Conservation (phyloP, 2,888 invertebrate genomes). For the Micoletzkya japonica region DNA sequence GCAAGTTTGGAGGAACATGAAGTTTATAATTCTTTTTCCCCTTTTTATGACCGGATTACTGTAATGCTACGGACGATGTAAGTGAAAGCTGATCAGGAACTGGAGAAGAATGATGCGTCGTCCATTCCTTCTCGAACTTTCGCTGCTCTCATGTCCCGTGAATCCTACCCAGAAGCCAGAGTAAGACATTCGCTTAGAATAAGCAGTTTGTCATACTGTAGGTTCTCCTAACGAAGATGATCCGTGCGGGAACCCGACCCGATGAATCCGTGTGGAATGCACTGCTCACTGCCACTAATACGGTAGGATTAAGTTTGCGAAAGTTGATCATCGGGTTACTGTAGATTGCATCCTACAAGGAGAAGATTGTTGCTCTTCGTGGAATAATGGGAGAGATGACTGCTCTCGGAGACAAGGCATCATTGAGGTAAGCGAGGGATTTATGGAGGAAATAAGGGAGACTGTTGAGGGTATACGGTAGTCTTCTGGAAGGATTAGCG, state of each 20-base stretch:
- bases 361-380: slow-evolving; percentile 31
- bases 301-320: slow-evolving; percentile 17
- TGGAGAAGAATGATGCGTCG: not conserved
- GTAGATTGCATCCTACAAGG: slow-evolving; percentile 1
- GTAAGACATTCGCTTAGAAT: not conserved
- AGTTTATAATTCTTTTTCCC: not conserved
- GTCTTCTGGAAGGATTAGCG: slow-evolving; percentile 19
- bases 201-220: not conserved
- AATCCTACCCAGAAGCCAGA: not conserved
- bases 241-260: slow-evolving; percentile 27
- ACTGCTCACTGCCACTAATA: slow-evolving; percentile 31
- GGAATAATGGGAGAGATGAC: slow-evolving; percentile 47
- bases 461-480: not conserved
- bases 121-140: slow-evolving; percentile 6
- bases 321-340: not conserved
- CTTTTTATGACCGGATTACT: not conserved
- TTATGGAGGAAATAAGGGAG: not conserved
- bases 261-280: slow-evolving; percentile 34
- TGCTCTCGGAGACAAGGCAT: slow-evolving; percentile 33
- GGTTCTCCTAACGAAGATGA: not conserved
- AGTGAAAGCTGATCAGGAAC: too few relatives aligned
- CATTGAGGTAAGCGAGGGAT: slow-evolving; percentile 28
- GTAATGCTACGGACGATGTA: too few relatives aligned
- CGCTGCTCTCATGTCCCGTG: not conserved
- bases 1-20: not conserved